These are phyloP conservation scores for Cuniculus paca DNA, from an alignment of 2,797 vertebrate genomes.

Conservation along the genomic window DNA sequence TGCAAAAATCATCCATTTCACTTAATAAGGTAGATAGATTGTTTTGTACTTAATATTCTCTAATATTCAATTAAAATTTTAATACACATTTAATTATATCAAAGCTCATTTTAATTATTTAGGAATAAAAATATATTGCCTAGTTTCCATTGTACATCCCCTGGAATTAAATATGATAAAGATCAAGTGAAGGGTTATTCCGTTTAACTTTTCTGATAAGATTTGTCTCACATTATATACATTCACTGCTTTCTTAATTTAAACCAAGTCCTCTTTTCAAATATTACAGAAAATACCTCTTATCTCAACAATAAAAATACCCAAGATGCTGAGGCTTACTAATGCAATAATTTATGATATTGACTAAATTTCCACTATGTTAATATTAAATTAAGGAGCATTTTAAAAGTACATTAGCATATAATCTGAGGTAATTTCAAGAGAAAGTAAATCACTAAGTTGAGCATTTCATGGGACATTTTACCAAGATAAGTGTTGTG, in stretches of 20 bases:
- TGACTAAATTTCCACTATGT: neutral
- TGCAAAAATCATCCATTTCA: slow-evolving; percentile 27
- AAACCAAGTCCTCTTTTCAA: neutral
- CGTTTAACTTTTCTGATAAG: neutral
- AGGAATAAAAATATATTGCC: slow-evolving; percentile 32
- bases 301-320: slow-evolving; percentile 8
- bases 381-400: slow-evolving; percentile 24
- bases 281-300: slow-evolving; percentile 40
- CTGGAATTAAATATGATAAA: neutral
- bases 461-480: slow-evolving; percentile 1
- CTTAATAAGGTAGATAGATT: slow-evolving; percentile 8
- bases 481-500: neutral
- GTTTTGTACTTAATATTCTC: slow-evolving; percentile 29
- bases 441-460: neutral
- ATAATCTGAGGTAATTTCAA: slow-evolving; percentile 31
- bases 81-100: slow-evolving; percentile 67
- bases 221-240: slow-evolving; percentile 15
- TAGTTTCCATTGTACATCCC: neutral
- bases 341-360: slow-evolving; percentile 20
- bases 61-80: slow-evolving; percentile 72
- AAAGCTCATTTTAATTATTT: slow-evolving; percentile 62
- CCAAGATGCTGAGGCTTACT: neutral
- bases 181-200: neutral
- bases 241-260: slow-evolving; percentile 18
- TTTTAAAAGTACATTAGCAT: neutral